phyloP scores from a whole-genome alignment of 2,797 vertebrate species.

The Acipenser transmontanus region DNA sequence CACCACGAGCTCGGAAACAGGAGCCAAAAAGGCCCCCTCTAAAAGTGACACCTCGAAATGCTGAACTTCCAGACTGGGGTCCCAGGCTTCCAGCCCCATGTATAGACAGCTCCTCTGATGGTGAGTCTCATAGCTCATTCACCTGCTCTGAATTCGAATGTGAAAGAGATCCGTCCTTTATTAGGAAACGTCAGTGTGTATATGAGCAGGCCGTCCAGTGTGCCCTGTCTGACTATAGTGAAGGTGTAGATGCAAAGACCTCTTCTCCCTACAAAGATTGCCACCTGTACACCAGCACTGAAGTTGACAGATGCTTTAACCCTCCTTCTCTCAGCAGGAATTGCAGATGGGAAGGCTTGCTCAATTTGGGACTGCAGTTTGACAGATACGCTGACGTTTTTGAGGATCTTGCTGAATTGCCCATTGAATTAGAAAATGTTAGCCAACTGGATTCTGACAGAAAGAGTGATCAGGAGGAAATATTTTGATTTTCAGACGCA shows the following conservation, averaged over 20 bases:
- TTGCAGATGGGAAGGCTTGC: slow-evolving; percentile 40
- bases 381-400: slow-evolving; percentile 51
- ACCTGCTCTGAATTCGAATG: slow-evolving; percentile 43
- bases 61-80: background rate
- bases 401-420: slow-evolving; percentile 54
- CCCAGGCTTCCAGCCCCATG: background rate
- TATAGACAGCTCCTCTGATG: slow-evolving; percentile 38
- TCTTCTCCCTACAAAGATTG: slow-evolving; percentile 28
- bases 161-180: slow-evolving; percentile 31
- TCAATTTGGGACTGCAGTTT: slow-evolving; percentile 45
- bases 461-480: slow-evolving; percentile 55
- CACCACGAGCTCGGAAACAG: slow-evolving; percentile 10
- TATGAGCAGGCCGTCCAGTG: slow-evolving; percentile 21
- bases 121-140: slow-evolving; percentile 46
- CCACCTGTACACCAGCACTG: slow-evolving; percentile 9
- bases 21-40: slow-evolving; percentile 13
- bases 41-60: slow-evolving; percentile 4
- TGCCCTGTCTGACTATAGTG: background rate
- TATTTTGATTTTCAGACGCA: slow-evolving; percentile 40
- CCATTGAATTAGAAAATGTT: slow-evolving; percentile 21
- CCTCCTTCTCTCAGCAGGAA: slow-evolving; percentile 15
- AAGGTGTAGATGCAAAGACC: slow-evolving; percentile 6
- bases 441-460: slow-evolving; percentile 23
- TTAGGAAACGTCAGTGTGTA: slow-evolving; percentile 16
- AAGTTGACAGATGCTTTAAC: slow-evolving; percentile 12